A percentile compares a stretch with the other conserved stretches of the same genome.
These are phyloP conservation scores for Antitype chi DNA, from an alignment of 2,888 invertebrate genomes.

Conservation along the genomic window DNA sequence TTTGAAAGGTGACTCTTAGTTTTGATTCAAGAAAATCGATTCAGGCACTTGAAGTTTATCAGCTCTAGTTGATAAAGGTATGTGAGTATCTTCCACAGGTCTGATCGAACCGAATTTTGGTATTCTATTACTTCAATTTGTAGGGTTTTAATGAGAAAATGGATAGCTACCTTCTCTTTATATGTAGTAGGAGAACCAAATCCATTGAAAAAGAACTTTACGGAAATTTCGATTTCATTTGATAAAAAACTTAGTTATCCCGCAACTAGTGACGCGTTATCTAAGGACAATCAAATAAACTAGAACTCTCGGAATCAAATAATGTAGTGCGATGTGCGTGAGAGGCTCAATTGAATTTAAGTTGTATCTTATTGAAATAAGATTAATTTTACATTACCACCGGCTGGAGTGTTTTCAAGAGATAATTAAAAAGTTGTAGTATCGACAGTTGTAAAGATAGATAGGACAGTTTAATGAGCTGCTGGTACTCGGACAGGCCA, in stretches of 20 bases:
- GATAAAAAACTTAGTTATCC: background rate
- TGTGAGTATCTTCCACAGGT: too few species aligned
- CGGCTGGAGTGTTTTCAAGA: constrained; percentile 38
- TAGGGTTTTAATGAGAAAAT: background rate
- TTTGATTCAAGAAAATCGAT: too few species aligned
- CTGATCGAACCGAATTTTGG: too few species aligned
- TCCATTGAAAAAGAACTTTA: background rate
- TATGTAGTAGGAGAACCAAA: background rate
- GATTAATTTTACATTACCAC: constrained; percentile 6
- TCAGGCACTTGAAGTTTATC: too few species aligned
- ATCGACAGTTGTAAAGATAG: constrained; percentile 58
- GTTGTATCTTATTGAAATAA: background rate
- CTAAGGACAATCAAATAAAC: constrained; percentile 4
- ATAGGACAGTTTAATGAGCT: constrained; percentile 63
- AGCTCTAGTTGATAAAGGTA: too few species aligned
- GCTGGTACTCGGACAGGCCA: constrained; percentile 7
- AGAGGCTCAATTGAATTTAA: background rate
- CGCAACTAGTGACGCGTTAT: background rate
- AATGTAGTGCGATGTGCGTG: background rate
- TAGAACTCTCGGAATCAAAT: background rate
- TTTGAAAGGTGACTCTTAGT: too few species aligned
- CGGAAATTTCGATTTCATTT: background rate
- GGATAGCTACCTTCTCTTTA: background rate
- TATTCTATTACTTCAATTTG: too few species aligned
- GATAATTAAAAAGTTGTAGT: constrained; percentile 63